A percentile compares a stretch with the other conserved stretches of the same genome.
Conservation (phyloP, 2,113 vertebrate genomes). For the Aphyosemion australe region DNA sequence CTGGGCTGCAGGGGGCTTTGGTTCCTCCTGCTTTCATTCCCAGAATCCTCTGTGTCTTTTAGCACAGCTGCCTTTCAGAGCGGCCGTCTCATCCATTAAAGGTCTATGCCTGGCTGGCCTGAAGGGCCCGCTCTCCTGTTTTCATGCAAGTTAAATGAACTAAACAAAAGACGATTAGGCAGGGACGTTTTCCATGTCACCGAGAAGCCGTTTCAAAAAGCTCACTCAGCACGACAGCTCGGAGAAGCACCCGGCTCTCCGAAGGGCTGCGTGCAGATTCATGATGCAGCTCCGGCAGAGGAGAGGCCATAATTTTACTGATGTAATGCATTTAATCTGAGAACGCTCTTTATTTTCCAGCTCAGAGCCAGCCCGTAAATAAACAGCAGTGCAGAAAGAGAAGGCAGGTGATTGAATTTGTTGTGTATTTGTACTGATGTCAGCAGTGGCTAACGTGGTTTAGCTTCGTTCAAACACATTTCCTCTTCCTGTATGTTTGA, state of each 20-base stretch:
- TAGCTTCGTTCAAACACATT: neutral
- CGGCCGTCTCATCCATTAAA: conserved; percentile 64
- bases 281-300: conserved; percentile 1
- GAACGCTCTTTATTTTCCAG: conserved; percentile 52
- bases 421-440: conserved; percentile 19
- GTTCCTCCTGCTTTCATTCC: conserved; percentile 71
- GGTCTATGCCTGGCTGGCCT: conserved; percentile 66
- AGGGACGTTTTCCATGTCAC: conserved; percentile 79
- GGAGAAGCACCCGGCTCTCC: conserved; percentile 48
- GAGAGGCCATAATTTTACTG: conserved; percentile 34
- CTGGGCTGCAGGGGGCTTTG: conserved; percentile 34
- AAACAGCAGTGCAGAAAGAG: conserved; percentile 39
- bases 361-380: conserved; percentile 3
- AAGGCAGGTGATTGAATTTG: conserved; percentile 40
- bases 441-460: conserved; percentile 7
- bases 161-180: conserved; percentile 77
- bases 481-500: conserved; percentile 1
- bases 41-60: conserved; percentile 47
- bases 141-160: conserved; percentile 64
- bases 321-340: conserved; percentile 57
- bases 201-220: conserved; percentile 71
- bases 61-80: conserved; percentile 8
- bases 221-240: conserved; percentile 58
- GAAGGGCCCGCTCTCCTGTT: conserved; percentile 61
- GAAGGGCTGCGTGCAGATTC: conserved; percentile 7